A percentile compares a stretch with the other conserved stretches of the same genome.
phyloP scores from a whole-genome alignment of 2,797 vertebrate species.

The Pipistrellus pipistrellus region DNA sequence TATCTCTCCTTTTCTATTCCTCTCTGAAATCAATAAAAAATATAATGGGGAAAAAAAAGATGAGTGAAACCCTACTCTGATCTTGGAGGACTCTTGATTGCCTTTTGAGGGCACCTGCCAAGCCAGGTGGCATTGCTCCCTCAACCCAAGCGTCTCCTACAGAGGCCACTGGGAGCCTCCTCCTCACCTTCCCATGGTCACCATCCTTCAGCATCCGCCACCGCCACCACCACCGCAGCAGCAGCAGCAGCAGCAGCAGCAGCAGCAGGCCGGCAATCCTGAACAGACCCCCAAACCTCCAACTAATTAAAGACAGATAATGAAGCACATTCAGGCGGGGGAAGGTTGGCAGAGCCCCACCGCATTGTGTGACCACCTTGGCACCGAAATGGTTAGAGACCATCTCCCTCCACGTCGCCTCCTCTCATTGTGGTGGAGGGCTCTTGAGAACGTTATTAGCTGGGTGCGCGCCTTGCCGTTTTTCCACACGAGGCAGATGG shows the following conservation, averaged over 20 bases:
- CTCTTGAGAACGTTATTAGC: constrained; percentile 99
- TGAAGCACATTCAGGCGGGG: constrained; percentile 94
- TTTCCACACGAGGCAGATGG: constrained; percentile 99
- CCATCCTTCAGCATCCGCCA: background rate
- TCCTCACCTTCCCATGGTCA: background rate
- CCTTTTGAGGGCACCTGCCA: background rate
- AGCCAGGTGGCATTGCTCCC: background rate
- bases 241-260: background rate
- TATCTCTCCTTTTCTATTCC: too few species aligned
- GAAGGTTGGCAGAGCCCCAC: constrained; percentile 93
- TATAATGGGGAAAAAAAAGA: background rate
- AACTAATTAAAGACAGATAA: constrained; percentile 94
- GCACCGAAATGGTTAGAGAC: constrained; percentile 96
- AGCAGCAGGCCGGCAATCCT: constrained; percentile 80
- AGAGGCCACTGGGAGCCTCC: background rate
- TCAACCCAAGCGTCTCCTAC: background rate
- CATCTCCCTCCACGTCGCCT: constrained; percentile 94
- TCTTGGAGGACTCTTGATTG: background rate
- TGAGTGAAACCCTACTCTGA: background rate
- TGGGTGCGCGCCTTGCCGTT: constrained; percentile 99
- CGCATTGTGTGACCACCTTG: constrained; percentile 93
- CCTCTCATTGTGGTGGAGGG: constrained; percentile 98
- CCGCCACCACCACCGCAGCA: fast-evolving
- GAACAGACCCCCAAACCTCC: constrained; percentile 89
- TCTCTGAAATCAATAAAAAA: too few species aligned